These are phyloP conservation scores for Sphaeramia orbicularis DNA, from an alignment of 2,797 vertebrate species.

Conservation along the genomic window DNA sequence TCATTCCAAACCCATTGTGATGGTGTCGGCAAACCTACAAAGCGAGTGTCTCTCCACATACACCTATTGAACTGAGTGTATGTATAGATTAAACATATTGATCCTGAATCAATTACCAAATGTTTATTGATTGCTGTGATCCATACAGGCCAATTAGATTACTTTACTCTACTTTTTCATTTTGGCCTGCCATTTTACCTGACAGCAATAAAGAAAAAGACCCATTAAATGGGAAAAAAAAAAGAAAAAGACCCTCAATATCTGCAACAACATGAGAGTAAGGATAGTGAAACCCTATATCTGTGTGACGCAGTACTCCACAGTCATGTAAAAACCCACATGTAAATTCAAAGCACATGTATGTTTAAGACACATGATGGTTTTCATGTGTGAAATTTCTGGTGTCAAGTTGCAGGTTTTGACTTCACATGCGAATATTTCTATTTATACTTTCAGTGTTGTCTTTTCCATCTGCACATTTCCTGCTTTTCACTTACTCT, in stretches of 20 bases:
- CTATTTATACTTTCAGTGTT: slow-evolving; percentile 13
- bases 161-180: not conserved
- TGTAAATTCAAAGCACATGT: slow-evolving; percentile 51
- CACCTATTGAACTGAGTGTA: no score
- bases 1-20: no score
- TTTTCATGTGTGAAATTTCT: slow-evolving; percentile 27
- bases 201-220: not conserved
- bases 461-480: slow-evolving; percentile 19
- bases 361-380: slow-evolving; percentile 31
- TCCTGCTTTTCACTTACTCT: not conserved
- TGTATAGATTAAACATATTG: no score
- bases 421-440: slow-evolving; percentile 12
- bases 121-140: no score
- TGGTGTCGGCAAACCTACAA: no score
- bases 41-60: no score
- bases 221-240: not conserved
- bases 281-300: slow-evolving; percentile 29
- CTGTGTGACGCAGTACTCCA: slow-evolving; percentile 26
- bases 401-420: slow-evolving; percentile 16
- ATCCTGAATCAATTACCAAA: no score
- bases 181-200: not conserved
- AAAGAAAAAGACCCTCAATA: not conserved
- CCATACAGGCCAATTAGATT: no score
- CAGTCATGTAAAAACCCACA: slow-evolving; percentile 25
- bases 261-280: not conserved